Base-by-base conservation (phyloP, 2,797 vertebrate genomes). In the Gambusia yucatana region DNA sequence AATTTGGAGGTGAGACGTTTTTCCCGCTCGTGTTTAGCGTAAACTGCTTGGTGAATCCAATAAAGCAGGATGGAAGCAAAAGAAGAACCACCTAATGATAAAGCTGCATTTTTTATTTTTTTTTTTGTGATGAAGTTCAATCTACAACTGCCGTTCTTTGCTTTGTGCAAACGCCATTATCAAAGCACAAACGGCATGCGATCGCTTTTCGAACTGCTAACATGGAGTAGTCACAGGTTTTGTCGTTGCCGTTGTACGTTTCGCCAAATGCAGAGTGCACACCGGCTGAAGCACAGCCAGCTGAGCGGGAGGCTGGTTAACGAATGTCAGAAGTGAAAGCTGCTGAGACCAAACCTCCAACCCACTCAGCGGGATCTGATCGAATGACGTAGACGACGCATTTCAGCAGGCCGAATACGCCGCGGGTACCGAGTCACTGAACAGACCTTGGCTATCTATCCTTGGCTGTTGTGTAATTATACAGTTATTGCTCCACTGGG, bases 381-480 rank as follows among this genome's bases (percentile, higher is more conserved):
- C 3, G 50, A 22, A 52, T 22, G 2, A 25, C 50, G 25, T 52
- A 25, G 25, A 25, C 8, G 0, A 52, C 50, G 3, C 22, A 25
- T 52, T 52, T 52, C 7, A n/a, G n/a, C n/a, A 28, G 55, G 55
- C 55, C 55, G 28, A 57, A 57, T 28, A 1, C 55, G 22, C n/a
- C 1, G 11, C 13, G 55, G n/a, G n/a, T n/a, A 28, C 25, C 9
- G 41, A 59, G 7, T 30, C n/a, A 5, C 55, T 59, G 55, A 30
- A 14, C 55, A 13, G 11, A 30, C 25, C n/a, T n/a, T n/a, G n/a
- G n/a, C n/a, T n/a, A 4, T 22, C 14, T 28, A 11, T 30, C 20
- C 39, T 82, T 74, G n/a, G 46, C 72, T 81, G 80, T 84, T 79
- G 82, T 82, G 77, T 71, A 79, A 77, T 88, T 86, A 82, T 11